Evolutionary conservation across 2,888 invertebrate genomes (phyloP), one percentile per base, ranked within the genome.

Genomic region (Phrixothrix hirtus): DNA sequence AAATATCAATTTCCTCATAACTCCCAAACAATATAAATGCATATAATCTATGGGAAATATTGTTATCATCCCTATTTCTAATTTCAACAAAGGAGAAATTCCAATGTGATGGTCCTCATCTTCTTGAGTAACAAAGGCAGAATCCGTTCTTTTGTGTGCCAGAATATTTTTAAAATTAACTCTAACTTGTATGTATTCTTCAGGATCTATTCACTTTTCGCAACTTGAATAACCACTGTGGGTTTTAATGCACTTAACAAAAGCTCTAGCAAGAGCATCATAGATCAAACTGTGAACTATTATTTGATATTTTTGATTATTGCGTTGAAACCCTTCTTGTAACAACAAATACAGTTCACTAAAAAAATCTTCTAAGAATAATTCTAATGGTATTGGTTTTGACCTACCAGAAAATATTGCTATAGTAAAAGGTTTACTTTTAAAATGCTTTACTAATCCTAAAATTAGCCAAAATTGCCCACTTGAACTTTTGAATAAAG

Each of bases 261-360:
- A 49, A 17, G 48, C 44, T 27, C 44, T 42, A 5, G 53, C 53
- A 21, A 49, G 56, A 2, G 56, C 41, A 26, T 53, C 53, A 35
- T 21, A 21, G n/a, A n/a, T n/a, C n/a, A n/a, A n/a, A n/a, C n/a
- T n/a, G n/a, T n/a, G n/a, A n/a, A n/a, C n/a, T n/a, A 21, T 21
- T 21, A 21, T 21, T 5, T 21, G 25, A 21, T 5, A 21, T 21
- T 21, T 21, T 21, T 21, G 4, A 7, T 21, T 21, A 7, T 21
- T 7, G 7, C 4, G 7, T 21, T 21, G 5, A 21, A 21, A 21
- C 25, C 25, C 25, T 21, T 21, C 25, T 21, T 21, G 25, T 21
- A 21, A 21, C 25, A 21, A 7, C 5, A 7, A 5, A 5, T 5
- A 5, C 4, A 21, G 4, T 7, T 21, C 25, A 7, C 7, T 7